Conservation (phyloP, 2,113 vertebrate species). For the Cygnus buccinator region DNA sequence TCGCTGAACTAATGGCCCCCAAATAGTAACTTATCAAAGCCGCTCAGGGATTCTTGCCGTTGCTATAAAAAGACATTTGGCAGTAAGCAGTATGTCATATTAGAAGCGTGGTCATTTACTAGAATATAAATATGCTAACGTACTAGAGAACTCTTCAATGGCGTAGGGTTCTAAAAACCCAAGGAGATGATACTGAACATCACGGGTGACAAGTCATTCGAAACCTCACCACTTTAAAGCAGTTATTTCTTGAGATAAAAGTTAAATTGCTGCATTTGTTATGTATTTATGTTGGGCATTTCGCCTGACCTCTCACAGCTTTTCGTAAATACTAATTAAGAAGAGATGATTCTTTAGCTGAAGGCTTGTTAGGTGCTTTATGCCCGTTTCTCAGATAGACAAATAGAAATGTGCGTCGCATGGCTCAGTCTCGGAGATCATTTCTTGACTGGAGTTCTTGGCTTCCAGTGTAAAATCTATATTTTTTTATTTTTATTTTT, state of each 20-base stretch:
- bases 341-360: background rate
- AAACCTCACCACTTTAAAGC: background rate
- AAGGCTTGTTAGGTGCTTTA: background rate
- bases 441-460: background rate
- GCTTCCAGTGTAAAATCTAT: background rate
- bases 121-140: background rate
- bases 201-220: background rate
- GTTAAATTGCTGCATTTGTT: background rate
- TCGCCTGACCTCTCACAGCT: background rate
- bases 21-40: constrained; percentile 57
- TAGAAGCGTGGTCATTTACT: constrained; percentile 28
- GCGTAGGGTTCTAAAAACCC: background rate
- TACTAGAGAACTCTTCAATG: background rate
- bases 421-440: background rate
- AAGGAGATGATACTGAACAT: background rate
- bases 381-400: background rate
- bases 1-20: constrained; percentile 32
- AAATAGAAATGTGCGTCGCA: background rate
- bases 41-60: constrained; percentile 28
- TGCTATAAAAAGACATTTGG: constrained; percentile 55
- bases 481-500: too few species aligned
- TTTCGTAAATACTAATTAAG: background rate
- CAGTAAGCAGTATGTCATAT: constrained; percentile 26
- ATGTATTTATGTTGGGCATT: background rate
- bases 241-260: background rate